Evolutionary conservation across 2,797 vertebrate genomes (phyloP).

Genomic region (Mormyrus proboscirostris): DNA sequence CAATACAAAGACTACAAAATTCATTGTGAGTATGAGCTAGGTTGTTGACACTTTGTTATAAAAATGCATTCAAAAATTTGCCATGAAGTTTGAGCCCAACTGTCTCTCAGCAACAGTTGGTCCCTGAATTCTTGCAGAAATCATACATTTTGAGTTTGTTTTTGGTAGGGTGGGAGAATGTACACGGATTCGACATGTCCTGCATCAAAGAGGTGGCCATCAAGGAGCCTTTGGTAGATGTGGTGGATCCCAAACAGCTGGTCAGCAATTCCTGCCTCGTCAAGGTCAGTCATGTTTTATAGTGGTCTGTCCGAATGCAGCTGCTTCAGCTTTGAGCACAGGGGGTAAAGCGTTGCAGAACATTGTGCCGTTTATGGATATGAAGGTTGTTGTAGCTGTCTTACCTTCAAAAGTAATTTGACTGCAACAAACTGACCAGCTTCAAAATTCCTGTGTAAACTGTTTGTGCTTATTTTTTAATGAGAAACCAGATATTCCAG

Average conservation of each 20-base stretch:
- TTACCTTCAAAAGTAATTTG: not conserved
- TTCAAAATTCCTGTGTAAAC: not conserved
- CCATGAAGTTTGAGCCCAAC: not conserved
- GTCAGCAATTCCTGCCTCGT: constrained; percentile 86
- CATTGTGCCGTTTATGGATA: not conserved
- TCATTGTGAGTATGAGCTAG: constrained; percentile 70
- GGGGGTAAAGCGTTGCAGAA: not conserved
- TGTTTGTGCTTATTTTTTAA: not conserved
- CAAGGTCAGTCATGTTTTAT: constrained; percentile 60
- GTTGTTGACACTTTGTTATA: not conserved
- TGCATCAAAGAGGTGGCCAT: constrained; percentile 93
- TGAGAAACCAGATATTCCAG: not conserved
- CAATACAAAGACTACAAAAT: constrained; percentile 97
- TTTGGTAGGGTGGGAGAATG: constrained; percentile 85
- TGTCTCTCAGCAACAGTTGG: not conserved
- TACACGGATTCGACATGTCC: constrained; percentile 91
- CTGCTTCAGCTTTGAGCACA: not conserved
- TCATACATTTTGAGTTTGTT: not conserved
- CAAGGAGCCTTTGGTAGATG: constrained; percentile 85
- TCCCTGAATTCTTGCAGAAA: not conserved
- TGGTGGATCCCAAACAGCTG: constrained; percentile 89
- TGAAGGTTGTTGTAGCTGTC: not conserved
- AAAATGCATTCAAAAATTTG: not conserved
- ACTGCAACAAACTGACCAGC: not conserved
- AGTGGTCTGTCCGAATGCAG: not conserved